Base-by-base conservation (phyloP, 1,140 invertebrate species). In the Orchestia grillus region DNA sequence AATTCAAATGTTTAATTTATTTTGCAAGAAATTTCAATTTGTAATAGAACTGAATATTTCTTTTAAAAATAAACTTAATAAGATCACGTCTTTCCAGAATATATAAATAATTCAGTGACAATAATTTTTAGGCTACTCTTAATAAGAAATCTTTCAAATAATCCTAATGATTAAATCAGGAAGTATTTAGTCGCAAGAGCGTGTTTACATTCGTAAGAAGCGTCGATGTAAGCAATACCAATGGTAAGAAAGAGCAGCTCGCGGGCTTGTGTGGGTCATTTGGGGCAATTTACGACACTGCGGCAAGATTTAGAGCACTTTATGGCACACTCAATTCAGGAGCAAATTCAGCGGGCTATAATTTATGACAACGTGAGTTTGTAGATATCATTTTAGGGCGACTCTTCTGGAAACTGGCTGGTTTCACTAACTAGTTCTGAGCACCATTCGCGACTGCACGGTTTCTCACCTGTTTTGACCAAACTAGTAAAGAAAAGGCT, bases 241-340 rank as follows among this genome's bases (percentile, higher is more conserved):
- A 44, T 94, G 44, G 92, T 47, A 94, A 45, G 44, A 45, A 94
- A 94, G 6, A 47, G 92, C 8, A 44, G 41, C 92, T 94, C 44
- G 92, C 40, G 92, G 11, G 92, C 45, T 94, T 94, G 92, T n/a
- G 92, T 47, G 92, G 92, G 92, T 94, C 92, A 94, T 94, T 94
- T 94, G 36, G 41, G 92, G 44, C 44, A 40, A 94, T 94, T 45
- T 94, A 94, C 92, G 92, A 94, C 92, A 45, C 92, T n/a, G 44
- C 8, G 11, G 41, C 44, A 47, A 94, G 92, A 94, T 94, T 94
- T 94, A 94, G 92, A 47, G 44, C 92, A 0, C 44, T 94, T 94
- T 94, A 94, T 47, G 92, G 47, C 92, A 94, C 44, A 94, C 92
- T 94, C 92, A 45, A 94, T 94, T 94, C 92, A 94, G 44, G 44